phyloP scores from a whole-genome alignment of 1,140 invertebrate species.

The Notospermus geniculatus region DNA sequence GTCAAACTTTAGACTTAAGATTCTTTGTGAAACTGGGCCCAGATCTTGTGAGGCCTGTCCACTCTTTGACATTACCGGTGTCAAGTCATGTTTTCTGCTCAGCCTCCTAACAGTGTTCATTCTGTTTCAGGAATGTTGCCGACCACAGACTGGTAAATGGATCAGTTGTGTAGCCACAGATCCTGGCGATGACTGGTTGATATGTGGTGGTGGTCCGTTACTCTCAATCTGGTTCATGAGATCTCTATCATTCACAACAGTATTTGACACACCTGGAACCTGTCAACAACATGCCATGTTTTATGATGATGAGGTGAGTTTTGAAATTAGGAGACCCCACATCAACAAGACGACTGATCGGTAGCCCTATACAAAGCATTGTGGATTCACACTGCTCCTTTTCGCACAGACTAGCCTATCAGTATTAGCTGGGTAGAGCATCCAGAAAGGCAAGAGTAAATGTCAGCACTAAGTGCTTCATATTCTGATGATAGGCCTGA shows the following conservation, averaged over 20 bases:
- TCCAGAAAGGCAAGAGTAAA: no score
- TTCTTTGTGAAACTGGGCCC: no score
- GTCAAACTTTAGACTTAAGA: no score
- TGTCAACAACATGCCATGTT: conserved; percentile 72
- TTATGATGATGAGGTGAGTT: conserved; percentile 66
- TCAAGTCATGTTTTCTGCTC: neutral
- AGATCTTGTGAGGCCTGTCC: no score
- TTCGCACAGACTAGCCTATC: no score
- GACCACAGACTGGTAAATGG: conserved; percentile 83
- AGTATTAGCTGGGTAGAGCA: no score
- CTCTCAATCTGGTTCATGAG: conserved; percentile 78
- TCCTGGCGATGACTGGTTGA: conserved; percentile 76
- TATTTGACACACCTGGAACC: conserved; percentile 60
- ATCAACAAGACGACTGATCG: no score
- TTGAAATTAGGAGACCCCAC: no score
- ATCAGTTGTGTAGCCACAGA: conserved; percentile 73
- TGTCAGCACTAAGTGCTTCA: no score
- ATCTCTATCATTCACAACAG: conserved; percentile 65
- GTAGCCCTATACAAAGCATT: no score
- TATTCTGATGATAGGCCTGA: no score
- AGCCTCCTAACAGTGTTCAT: conserved; percentile 3
- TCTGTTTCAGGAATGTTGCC: conserved; percentile 59
- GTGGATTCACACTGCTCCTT: no score
- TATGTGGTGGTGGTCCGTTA: conserved; percentile 83
- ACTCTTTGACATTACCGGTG: neutral